Conservation (phyloP, 2,113 vertebrate species). For the Peromyscus californicus region DNA sequence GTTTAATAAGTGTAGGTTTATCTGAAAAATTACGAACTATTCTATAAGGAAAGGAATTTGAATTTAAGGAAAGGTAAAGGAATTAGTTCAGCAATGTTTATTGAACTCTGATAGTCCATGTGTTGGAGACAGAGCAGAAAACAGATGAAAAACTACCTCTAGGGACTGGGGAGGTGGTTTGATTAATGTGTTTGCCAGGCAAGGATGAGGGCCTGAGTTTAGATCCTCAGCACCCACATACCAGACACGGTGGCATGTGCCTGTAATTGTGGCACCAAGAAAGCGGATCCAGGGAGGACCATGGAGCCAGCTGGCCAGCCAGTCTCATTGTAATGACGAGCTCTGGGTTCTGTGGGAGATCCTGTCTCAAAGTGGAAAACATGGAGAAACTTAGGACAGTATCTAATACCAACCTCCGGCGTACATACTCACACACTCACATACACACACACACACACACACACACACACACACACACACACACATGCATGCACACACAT, state of each 20-base stretch:
- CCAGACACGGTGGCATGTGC: not conserved
- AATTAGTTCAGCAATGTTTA: constrained; percentile 10
- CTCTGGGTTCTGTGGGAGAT: not conserved
- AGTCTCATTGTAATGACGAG: not conserved
- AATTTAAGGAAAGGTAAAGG: not conserved
- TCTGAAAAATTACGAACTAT: not conserved
- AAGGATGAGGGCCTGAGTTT: not conserved
- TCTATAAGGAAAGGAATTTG: not conserved
- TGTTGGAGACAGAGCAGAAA: not conserved
- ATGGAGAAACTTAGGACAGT: not conserved
- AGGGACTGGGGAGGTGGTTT: not conserved
- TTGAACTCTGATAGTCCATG: not conserved
- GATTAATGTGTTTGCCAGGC: not conserved
- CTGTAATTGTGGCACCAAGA: not conserved
- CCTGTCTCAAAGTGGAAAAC: not conserved
- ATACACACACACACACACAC: not conserved
- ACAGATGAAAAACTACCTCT: not conserved
- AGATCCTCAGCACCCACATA: not conserved
- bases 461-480: not conserved
- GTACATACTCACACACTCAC: not conserved
- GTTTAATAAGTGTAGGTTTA: not conserved
- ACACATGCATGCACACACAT: not conserved
- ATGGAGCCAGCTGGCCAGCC: too few relatives aligned
- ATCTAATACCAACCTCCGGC: not conserved
- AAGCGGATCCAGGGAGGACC: not conserved